Base-by-base conservation (phyloP, 37 sponge, comb jelly and placozoan genomes). In the Crambe crambe region DNA sequence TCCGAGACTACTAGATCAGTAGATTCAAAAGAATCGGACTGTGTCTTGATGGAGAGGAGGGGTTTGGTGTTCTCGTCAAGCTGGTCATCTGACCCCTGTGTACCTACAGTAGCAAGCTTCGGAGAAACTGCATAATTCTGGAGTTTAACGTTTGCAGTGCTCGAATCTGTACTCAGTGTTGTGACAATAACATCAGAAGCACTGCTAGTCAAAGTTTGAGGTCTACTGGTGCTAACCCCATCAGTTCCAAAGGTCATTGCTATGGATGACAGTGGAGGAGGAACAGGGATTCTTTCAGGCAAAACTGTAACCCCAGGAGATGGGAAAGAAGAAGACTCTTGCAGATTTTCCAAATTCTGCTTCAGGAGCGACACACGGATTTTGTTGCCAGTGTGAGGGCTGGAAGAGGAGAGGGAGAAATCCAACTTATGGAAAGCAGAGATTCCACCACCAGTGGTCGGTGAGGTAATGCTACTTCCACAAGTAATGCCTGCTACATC, bases 341-440 rank as follows among this genome's bases (percentile, higher is more conserved):
- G 66, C 10, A 3, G 17, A 32, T 18, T 30, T 30, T 65, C 66
- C 25, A 34, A 65, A 34, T 30, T 65, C 34, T 31, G 32, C 35
- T 65, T 65, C 3, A 65, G 42, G 42, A 70, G 37, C n/a, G 70
- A 70, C n/a, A 70, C 42, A 36, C 70, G 70, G 23, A 70, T 70
- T 36, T 70, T 70, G 70, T 37, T 68, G 39, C 23, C 40, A 15
- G 70, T 41, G 65, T 41, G 42, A 10, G 42, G 31, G 30, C 35
- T 30, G 43, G 31, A 20, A 62, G 42, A 39, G 40, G 31, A 12
- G 65, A 37, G 56, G 37, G 40, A 5, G 63, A 76, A 39, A 40
- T 76, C 40, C 39, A 77, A 12, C 0, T 31, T 65, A 34, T 65
- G 66, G 66, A 65, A 65, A 18, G 71, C 21, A 12, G 71, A 42